Base-by-base conservation (phyloP, 2,888 invertebrate species). In the Andrena bicolor region DNA sequence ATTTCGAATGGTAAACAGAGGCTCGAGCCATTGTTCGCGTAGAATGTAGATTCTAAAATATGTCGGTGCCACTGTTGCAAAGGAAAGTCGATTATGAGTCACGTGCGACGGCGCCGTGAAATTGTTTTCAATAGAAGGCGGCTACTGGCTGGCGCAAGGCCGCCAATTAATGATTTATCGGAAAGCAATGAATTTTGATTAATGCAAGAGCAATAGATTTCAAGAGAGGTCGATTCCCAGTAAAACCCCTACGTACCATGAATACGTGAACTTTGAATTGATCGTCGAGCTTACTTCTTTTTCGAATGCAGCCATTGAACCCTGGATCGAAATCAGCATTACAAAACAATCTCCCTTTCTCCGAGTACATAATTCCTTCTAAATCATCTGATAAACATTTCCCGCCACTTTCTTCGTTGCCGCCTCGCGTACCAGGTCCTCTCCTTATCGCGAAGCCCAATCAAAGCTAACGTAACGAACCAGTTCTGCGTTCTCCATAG, bases 381-480 rank as follows among this genome's bases (percentile, higher is more conserved):
- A 61, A 41, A 35, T 20, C 10, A 28, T 30, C 68, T 4, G 8
- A n/a, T 48, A 20, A 64, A 58, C 48, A 28, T 48, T 20, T 58
- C 64, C 5, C 41, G n/a, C 23, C 23, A 10, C 48, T 28, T 16
- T 16, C 16, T 4, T 7, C 41, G 10, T 20, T 64, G 28, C 30
- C 23, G 30, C 53, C 28, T 7, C 16, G 53, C 28, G 35, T 49
- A 80, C 79, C 48, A 63, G 32, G 23, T 61, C 61, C 26, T 26
- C 35, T 13, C 23, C 53, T 30, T 63, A 69, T 79, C 49, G 8
- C 5, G 13, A 30, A 48, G 28, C 13, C 35, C 70, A 58, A 70
- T 80, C 69, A 58, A 51, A 80, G 28, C 56, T 23, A 60, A 70
- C 79, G 79, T 41, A 70, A 79, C 58, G 70, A 64, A 60, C 48